Percentiles rank a stretch among this genome's conserved stretches.
phyloP scores from a whole-genome alignment of 2,888 invertebrate genomes.

The Hetaerina titia region DNA sequence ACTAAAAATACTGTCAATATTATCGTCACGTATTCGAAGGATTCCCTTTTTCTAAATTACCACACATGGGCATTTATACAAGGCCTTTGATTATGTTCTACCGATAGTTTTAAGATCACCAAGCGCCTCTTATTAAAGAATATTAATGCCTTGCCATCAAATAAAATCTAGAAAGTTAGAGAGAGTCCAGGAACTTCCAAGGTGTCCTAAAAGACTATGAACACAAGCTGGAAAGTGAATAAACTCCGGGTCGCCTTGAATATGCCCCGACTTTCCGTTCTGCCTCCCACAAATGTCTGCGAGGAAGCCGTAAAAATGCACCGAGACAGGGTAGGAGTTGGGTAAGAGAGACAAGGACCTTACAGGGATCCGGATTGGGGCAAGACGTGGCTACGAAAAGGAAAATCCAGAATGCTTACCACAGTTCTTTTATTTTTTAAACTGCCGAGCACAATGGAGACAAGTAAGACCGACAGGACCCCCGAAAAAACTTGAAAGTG shows the following conservation, averaged over 20 bases:
- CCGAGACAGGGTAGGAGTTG: neutral
- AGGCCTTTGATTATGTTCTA: no score
- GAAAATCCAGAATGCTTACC: neutral
- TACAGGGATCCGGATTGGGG: neutral
- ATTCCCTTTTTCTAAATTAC: no score
- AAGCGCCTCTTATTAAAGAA: no score
- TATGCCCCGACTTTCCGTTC: neutral
- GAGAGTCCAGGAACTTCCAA: neutral
- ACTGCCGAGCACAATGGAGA: neutral
- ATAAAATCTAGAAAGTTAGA: neutral
- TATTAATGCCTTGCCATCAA: no score
- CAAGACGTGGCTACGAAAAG: neutral
- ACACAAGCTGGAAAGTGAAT: neutral
- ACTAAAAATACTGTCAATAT: no score
- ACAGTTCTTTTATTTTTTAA: neutral
- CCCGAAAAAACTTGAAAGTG: neutral
- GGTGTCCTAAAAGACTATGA: neutral
- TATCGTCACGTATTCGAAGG: no score
- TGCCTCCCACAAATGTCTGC: neutral
- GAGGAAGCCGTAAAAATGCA: neutral
- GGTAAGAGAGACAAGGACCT: neutral
- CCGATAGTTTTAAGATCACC: no score
- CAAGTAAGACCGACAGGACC: no score
- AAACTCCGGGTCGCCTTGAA: neutral
- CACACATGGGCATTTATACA: no score